A percentile compares a stretch with the other conserved stretches of the same genome.
Evolutionary conservation across 2,113 vertebrate genomes (phyloP).

Genomic region (Marcusenius ussheri): DNA sequence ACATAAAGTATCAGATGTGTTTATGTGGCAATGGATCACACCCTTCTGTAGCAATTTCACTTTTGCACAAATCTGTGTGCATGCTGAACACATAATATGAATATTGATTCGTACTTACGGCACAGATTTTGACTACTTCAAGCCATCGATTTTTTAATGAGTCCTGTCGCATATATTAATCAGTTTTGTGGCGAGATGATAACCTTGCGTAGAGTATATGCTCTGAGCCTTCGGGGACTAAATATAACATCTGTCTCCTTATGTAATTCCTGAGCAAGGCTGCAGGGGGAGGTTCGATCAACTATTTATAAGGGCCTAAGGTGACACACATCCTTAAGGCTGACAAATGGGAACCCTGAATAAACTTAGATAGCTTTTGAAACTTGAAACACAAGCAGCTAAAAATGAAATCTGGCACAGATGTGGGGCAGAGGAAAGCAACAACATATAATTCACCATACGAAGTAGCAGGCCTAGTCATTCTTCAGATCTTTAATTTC

Average conservation of each 20-base stretch:
- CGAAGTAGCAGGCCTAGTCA: neutral
- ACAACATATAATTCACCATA: neutral
- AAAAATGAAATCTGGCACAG: too few species aligned
- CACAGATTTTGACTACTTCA: neutral
- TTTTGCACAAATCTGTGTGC: neutral
- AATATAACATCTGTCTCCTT: slow-evolving; percentile 1
- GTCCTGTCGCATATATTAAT: neutral
- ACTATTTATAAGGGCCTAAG: slow-evolving; percentile 23
- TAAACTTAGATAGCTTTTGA: neutral
- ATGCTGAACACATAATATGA: neutral
- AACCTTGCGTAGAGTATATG: neutral
- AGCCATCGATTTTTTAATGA: neutral
- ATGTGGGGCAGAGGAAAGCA: neutral
- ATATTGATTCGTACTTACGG: neutral
- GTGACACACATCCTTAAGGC: slow-evolving; percentile 21
- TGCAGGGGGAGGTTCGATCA: slow-evolving; percentile 13
- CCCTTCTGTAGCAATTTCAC: neutral
- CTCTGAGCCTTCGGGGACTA: neutral
- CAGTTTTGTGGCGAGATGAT: neutral
- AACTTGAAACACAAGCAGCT: neutral
- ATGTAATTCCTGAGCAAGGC: neutral
- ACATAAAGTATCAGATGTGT: neutral
- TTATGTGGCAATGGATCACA: neutral
- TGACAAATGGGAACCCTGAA: slow-evolving; percentile 4
- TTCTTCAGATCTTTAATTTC: neutral